Evolutionary conservation across 1,140 invertebrate genomes (phyloP), one percentile per base, ranked within the genome.

Genomic region (Hylaeus volcanicus): DNA sequence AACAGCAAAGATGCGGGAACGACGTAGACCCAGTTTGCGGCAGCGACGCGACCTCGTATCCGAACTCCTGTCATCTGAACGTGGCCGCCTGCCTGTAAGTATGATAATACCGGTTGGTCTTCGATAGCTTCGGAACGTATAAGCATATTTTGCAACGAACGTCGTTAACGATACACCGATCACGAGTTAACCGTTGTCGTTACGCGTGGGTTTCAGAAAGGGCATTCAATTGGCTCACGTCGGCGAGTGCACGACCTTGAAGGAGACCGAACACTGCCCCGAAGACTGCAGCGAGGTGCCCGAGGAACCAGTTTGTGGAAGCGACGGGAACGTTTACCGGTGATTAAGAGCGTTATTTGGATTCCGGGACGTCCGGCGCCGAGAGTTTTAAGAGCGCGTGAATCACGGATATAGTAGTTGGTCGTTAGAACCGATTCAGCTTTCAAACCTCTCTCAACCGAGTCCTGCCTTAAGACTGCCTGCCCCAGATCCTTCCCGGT

Each of bases 301-400:
- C 77, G 94, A 95, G 84, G 95, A 97, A 90, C 97, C 97, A 14
- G 96, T 97, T 77, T 99, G 98, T 92, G 98, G 97, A 55, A 98
- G 96, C 56, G 97, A 99, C 91, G 97, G 98, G 85, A 97, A 98
- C 89, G 97, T 98, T 81, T 99, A 99, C 93, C 95, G 95, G 95
- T 98, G 85, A 88, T 88, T 88, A 88, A 80, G 48, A 82, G 56
- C 5, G 82, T 85, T 87, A 87, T 88, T 88, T 79, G 69, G 60
- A 87, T 86, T 82, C 82, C 82, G 65, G 61, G 61, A 80, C 45
- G 74, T 85, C 53, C 78, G 26, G 14, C 14, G 55, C 60, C 61
- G 69, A 77, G 41, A 58, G 69, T 81, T 84, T 85, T 81, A 76
- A 72, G 55, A 43, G 63, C 69, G 45, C 14, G 55, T 74, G 74